These are phyloP conservation scores for Trichechus manatus DNA, from an alignment of 2,113 vertebrate species.

Conservation along the genomic window DNA sequence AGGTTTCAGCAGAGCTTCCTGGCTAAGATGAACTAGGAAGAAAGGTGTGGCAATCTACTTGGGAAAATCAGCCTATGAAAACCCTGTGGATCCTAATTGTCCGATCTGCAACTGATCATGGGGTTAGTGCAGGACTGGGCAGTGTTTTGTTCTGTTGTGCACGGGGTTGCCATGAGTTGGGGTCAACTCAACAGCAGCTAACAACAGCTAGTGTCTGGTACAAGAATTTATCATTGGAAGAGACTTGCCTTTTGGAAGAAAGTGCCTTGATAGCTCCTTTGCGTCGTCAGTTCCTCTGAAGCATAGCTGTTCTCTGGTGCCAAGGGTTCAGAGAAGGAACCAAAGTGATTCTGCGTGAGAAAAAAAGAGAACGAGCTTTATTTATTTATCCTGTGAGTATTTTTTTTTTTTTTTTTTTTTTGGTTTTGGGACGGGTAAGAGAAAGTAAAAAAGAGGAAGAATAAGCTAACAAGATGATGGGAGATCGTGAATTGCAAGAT, in stretches of 20 bases:
- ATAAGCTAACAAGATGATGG: not conserved
- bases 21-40: not conserved
- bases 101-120: not conserved
- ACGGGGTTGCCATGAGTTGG: too few species aligned
- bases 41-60: too few species aligned
- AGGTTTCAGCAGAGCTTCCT: not conserved
- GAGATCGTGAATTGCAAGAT: not conserved
- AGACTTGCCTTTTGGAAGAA: slow-evolving; percentile 7
- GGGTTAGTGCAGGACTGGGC: not conserved
- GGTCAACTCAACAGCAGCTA: not conserved
- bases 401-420: not conserved
- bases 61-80: not conserved
- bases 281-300: not conserved
- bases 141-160: not conserved
- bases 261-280: slow-evolving; percentile 12
- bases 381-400: not conserved
- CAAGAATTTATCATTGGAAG: slow-evolving; percentile 36
- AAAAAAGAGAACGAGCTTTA: not conserved
- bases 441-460: not conserved
- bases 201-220: not conserved
- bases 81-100: not conserved
- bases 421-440: not conserved
- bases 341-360: slow-evolving; percentile 27
- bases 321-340: slow-evolving; percentile 1
- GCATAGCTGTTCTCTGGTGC: not conserved